Evolutionary conservation across 2,888 invertebrate genomes (phyloP), one percentile per base, ranked within the genome.

Genomic region (Oscheius sp.): DNA sequence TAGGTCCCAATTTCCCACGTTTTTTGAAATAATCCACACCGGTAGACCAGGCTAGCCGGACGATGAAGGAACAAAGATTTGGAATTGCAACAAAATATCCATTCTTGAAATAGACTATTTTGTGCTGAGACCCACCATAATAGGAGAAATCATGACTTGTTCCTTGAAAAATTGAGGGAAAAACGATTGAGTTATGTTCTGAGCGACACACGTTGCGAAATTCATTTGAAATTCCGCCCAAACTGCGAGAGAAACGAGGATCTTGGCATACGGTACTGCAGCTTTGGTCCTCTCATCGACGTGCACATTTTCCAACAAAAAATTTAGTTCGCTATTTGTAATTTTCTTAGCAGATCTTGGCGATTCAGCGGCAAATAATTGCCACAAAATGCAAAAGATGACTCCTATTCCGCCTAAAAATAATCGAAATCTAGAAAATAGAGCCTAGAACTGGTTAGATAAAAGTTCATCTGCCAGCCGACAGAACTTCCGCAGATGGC

Each of bases 1-100:
- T 45, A 10, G 31, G 27, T 5, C 29, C 29, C 2, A 64, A 20
- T 27, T 5, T 4, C n/a, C 45, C 46, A 17, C 37, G 45, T 15
- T 31, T 64, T 31, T 64, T 64, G n/a, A 64, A n/a, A 17, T 15
- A 15, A 25, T 64, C 64, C 33, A 64, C 33, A 4, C 46, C 48
- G 12, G 48, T 64, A 31, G 42, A 23, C 46, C 48, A 64, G 4
- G 46, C n/a, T 12, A 64, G 29, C 15, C 64, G 45, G 1, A 48
- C 48, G 10, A 64, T 45, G 25, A 64, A 64, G 8, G 64, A 64
- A 17, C 31, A 64, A 5, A 45, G 20, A 48, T 64, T 64, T 15
- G 64, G 64, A 27, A 64, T 64, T n/a, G 64, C 64, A 8, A 27
- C 48, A 17, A 64, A 64, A 15, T 64, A 64, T 12, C 64, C 64